Percentiles rank a stretch among this genome's conserved stretches.
Evolutionary conservation across 2,113 vertebrate species (phyloP).

Genomic region (Mesoclemmys tuberculata): DNA sequence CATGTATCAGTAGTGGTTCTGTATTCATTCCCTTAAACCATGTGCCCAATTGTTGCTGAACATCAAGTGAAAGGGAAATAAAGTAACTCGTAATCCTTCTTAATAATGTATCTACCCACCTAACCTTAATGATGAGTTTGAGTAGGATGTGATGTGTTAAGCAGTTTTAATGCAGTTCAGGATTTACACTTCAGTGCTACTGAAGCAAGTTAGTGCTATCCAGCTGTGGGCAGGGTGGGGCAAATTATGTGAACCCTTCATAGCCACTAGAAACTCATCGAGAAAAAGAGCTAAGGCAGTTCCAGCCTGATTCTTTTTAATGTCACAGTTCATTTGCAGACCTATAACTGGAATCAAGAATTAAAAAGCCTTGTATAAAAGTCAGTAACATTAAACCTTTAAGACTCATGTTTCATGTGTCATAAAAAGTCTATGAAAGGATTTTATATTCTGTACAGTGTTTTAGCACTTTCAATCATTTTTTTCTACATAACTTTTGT

Average conservation of each 20-base stretch:
- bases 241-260: slow-evolving; percentile 71
- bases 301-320: slow-evolving; percentile 87
- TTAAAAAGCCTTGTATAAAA: slow-evolving; percentile 90
- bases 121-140: slow-evolving; percentile 66
- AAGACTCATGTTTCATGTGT: slow-evolving; percentile 89
- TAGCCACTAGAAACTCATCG: slow-evolving; percentile 77
- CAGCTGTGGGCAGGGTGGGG: slow-evolving; percentile 68
- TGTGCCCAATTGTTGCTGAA: slow-evolving; percentile 51
- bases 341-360: slow-evolving; percentile 89
- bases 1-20: neutral
- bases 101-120: slow-evolving; percentile 65
- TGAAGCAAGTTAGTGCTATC: slow-evolving; percentile 63
- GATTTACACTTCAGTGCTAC: slow-evolving; percentile 64
- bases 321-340: slow-evolving; percentile 90
- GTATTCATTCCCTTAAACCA: slow-evolving; percentile 58
- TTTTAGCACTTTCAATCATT: slow-evolving; percentile 89
- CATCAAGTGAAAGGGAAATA: slow-evolving; percentile 68
- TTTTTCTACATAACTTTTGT: slow-evolving; percentile 88
- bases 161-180: slow-evolving; percentile 62
- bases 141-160: slow-evolving; percentile 64
- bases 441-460: slow-evolving; percentile 89
- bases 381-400: slow-evolving; percentile 90
- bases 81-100: slow-evolving; percentile 68
- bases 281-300: slow-evolving; percentile 77
- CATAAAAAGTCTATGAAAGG: slow-evolving; percentile 89